phyloP scores from a whole-genome alignment of 2,113 vertebrate species.

The Pteruthius melanotis region DNA sequence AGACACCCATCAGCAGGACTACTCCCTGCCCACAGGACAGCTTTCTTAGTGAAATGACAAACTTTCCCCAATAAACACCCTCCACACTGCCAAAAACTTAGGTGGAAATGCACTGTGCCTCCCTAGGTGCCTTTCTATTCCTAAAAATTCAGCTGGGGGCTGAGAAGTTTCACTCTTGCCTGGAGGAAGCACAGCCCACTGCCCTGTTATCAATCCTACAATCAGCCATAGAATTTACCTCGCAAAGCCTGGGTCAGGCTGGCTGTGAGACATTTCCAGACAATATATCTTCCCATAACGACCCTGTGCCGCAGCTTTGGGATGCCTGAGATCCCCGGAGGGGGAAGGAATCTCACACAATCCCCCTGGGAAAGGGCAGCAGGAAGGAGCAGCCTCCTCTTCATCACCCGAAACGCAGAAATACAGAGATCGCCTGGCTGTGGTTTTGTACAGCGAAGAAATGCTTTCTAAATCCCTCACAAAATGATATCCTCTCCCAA shows the following conservation, averaged over 20 bases:
- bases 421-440: not conserved
- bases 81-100: not conserved
- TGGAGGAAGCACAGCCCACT: not conserved
- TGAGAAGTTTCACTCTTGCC: not conserved
- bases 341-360: not conserved
- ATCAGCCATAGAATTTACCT: not conserved
- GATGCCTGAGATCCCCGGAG: not conserved
- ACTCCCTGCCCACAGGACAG: not conserved
- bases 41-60: fast-evolving
- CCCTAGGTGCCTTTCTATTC: not conserved
- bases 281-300: not conserved
- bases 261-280: not conserved
- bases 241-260: not conserved
- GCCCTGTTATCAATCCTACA: not conserved
- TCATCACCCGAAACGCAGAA: not conserved
- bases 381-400: not conserved
- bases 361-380: not conserved
- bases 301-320: not conserved
- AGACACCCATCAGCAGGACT: not conserved
- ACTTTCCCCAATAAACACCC: not conserved
- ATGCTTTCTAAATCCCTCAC: not conserved
- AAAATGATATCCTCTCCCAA: fast-evolving
- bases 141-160: not conserved
- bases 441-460: not conserved
- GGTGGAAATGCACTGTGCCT: not conserved